Percentiles rank a stretch among this genome's conserved stretches.
These are phyloP conservation scores for Cydia fagiglandana DNA, from an alignment of 1,140 invertebrate species.

Conservation along the genomic window DNA sequence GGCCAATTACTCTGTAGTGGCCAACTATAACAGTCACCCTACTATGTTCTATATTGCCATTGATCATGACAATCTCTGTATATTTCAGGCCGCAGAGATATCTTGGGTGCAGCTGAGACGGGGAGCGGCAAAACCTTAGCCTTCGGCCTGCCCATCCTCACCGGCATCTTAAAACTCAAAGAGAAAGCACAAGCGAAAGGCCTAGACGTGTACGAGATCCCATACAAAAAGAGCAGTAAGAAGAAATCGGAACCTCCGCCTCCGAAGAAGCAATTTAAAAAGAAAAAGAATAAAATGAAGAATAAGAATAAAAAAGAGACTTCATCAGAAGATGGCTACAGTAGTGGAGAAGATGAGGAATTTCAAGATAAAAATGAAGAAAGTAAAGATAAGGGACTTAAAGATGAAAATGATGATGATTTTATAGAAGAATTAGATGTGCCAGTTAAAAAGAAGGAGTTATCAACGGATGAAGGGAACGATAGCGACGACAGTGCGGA, in stretches of 20 bases:
- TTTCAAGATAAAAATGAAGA: slow-evolving; percentile 43
- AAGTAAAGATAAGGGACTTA: slow-evolving; percentile 38
- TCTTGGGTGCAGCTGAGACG: slow-evolving; percentile 97
- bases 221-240: slow-evolving; percentile 66
- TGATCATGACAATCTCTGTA: slow-evolving; percentile 4
- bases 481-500: slow-evolving; percentile 66
- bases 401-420: slow-evolving; percentile 51
- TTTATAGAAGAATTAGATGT: slow-evolving; percentile 64
- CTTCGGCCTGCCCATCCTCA: slow-evolving; percentile 95
- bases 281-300: slow-evolving; percentile 38
- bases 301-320: slow-evolving; percentile 46
- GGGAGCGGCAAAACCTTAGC: slow-evolving; percentile 99
- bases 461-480: slow-evolving; percentile 59
- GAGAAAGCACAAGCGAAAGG: slow-evolving; percentile 62
- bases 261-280: slow-evolving; percentile 55
- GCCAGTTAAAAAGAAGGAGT: slow-evolving; percentile 49
- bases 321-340: slow-evolving; percentile 67
- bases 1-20: too few species aligned
- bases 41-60: too few species aligned
- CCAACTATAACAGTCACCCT: too few species aligned
- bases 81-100: slow-evolving; percentile 85
- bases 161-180: slow-evolving; percentile 89
- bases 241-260: slow-evolving; percentile 43
- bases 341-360: slow-evolving; percentile 54
- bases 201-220: slow-evolving; percentile 67